These are phyloP conservation scores for Achlya flavicornis DNA, from an alignment of 2,888 invertebrate genomes.

Conservation along the genomic window DNA sequence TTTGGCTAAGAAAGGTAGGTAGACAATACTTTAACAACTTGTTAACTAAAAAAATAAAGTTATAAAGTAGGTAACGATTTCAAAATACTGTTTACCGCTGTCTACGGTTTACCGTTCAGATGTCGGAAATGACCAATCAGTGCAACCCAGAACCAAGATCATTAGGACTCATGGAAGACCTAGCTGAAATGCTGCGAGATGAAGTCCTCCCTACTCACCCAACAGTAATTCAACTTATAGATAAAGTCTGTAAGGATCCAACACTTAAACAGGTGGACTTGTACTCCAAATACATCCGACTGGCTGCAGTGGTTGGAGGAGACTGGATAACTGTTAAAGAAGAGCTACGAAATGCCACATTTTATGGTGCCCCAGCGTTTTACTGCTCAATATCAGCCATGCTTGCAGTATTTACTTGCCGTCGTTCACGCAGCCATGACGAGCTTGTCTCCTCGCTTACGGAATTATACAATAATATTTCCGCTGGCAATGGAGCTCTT, in stretches of 20 bases:
- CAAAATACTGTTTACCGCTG: no score
- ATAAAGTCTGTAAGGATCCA: no score
- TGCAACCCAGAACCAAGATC: background rate
- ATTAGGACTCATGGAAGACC: background rate
- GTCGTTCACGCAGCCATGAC: background rate
- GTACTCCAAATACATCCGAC: no score
- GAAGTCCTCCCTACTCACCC: no score
- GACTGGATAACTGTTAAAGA: background rate
- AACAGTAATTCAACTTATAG: no score
- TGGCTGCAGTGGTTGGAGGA: background rate
- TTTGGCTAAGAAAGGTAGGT: no score
- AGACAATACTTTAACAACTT: no score
- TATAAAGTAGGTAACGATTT: no score
- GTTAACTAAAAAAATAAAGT: no score
- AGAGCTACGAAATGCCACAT: background rate
- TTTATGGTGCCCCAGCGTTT: background rate
- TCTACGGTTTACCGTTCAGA: no score
- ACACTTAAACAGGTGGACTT: no score
- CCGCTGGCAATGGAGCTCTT: background rate
- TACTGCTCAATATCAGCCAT: conserved; percentile 2
- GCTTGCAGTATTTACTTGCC: background rate
- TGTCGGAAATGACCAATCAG: background rate
- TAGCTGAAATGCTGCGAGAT: background rate
- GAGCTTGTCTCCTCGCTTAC: background rate
- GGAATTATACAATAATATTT: background rate